Base-by-base conservation (phyloP, 2,113 vertebrate genomes). In the Melanerpes formicivorus region DNA sequence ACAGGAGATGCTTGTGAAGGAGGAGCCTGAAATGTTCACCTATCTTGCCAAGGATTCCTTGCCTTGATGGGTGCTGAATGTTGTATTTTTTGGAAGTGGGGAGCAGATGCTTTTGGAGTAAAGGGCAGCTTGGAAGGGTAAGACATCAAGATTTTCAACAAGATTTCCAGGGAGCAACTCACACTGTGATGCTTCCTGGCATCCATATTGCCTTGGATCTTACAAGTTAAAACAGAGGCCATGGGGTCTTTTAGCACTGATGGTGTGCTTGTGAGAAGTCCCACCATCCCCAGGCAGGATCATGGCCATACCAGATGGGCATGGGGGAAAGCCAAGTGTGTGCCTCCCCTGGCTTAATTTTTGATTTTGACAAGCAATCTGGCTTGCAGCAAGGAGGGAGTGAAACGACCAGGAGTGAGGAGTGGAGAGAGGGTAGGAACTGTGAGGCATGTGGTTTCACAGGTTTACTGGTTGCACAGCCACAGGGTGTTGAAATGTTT, bases 401-500 rank as follows among this genome's bases (percentile, higher is more conserved):
- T 32, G 84, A 93, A 94, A 83, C 48, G 56, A 65, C 18, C 66
- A 69, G 73, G 50, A 72, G 25, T 13, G 71, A 94, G 82, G 56
- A 92, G 67, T 5, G 0, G 74, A 56, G 89, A 87, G 60, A 93
- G 84, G 8, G 79, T 42, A 89, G 87, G 64, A 89, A 60, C 81
- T 59, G 75, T 2, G 22, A 95, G 75, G 78, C 90, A 80, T 94
- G 87, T 4, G 17, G 79, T 92, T 96, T 96, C 95, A 90, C 87
- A 85, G 84, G 84, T 84, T 96, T 18, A 3, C 90, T 89, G 90
- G 86, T 75, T 93, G 90, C 89, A 80, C 89, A 92, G 92, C 67
- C 94, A 74, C 32, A 3, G 81, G 52, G 92, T 93, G 92, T 94
- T 96, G 93, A 96, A 95, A 95, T 95, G 82, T 94, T 95, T 96